Conservation (phyloP, 2,888 invertebrate genomes). For the Erynnis tages region DNA sequence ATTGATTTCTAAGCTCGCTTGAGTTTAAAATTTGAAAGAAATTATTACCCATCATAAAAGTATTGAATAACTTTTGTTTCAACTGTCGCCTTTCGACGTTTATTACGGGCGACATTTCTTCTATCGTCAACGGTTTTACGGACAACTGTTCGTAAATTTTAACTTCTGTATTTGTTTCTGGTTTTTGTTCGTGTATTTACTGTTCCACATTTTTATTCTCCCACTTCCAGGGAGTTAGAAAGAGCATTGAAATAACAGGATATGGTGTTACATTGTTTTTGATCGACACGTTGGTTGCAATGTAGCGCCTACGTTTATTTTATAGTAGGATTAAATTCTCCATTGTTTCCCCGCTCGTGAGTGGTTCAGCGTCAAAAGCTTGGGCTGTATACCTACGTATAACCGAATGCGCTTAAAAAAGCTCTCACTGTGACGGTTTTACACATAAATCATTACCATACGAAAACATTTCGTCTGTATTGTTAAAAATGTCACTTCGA, state of each 20-base stretch:
- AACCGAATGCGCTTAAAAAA: conserved; percentile 57
- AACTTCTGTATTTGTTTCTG: conserved; percentile 45
- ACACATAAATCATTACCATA: conserved; percentile 80
- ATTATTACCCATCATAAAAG: conserved; percentile 58
- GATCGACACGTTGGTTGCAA: conserved; percentile 21
- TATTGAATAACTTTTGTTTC: conserved; percentile 57
- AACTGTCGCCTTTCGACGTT: conserved; percentile 47
- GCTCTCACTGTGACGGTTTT: conserved; percentile 60
- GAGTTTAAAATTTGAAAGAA: conserved; percentile 40
- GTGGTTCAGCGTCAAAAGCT: conserved; percentile 27
- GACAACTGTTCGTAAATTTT: conserved; percentile 42
- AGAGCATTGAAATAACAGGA: conserved; percentile 28
- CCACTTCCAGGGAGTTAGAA: conserved; percentile 22
- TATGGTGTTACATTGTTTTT: conserved; percentile 25
- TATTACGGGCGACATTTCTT: conserved; percentile 58
- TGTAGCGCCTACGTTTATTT: conserved; percentile 23
- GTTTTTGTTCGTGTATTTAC: conserved; percentile 30
- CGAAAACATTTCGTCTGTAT: conserved; percentile 78
- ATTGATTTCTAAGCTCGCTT: conserved; percentile 24
- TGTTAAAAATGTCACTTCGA: conserved; percentile 80
- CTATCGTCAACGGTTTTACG: conserved; percentile 46
- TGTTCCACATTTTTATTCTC: conserved; percentile 22
- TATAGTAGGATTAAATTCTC: conserved; percentile 39
- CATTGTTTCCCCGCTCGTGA: conserved; percentile 52
- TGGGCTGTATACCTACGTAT: conserved; percentile 59